A percentile compares a stretch with the other conserved stretches of the same genome.
phyloP scores from a whole-genome alignment of 2,797 vertebrate species.

The Microctenopoma lineatum region DNA sequence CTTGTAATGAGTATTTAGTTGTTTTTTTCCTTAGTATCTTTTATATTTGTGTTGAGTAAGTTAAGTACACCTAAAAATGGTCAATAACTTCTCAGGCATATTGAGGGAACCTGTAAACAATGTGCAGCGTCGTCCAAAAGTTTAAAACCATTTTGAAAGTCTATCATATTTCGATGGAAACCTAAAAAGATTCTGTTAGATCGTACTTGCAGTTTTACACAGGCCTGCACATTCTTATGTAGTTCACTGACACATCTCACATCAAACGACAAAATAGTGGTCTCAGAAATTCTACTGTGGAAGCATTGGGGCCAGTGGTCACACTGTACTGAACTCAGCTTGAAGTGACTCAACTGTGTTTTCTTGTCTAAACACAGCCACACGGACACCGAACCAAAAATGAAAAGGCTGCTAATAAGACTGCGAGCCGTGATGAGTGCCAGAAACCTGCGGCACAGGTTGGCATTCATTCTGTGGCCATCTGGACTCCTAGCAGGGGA shows the following conservation, averaged over 20 bases:
- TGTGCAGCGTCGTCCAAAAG: too few species aligned
- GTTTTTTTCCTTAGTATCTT: too few species aligned
- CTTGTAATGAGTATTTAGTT: too few species aligned
- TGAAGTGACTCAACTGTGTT: conserved; percentile 23
- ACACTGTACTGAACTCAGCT: conserved; percentile 14
- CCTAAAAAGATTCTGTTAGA: too few species aligned
- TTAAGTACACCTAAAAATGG: too few species aligned
- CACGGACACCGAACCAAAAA: conserved; percentile 22
- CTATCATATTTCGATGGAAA: too few species aligned
- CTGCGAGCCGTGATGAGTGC: conserved; percentile 23
- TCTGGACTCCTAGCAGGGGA: conserved; percentile 44
- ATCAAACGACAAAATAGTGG: neutral
- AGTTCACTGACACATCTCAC: neutral
- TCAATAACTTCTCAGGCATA: too few species aligned
- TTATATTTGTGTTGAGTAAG: too few species aligned
- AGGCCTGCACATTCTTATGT: neutral
- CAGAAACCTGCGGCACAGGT: conserved; percentile 48
- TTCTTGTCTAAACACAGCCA: conserved; percentile 34
- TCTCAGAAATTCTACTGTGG: neutral
- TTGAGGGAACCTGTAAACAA: too few species aligned
- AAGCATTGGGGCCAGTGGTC: conserved; percentile 1
- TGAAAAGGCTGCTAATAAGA: conserved; percentile 42
- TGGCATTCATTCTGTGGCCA: conserved; percentile 41
- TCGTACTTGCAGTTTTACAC: too few species aligned
- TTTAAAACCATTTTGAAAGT: too few species aligned